phyloP scores from a whole-genome alignment of 2,888 invertebrate species.

The Tricholauxania praeusta region DNA sequence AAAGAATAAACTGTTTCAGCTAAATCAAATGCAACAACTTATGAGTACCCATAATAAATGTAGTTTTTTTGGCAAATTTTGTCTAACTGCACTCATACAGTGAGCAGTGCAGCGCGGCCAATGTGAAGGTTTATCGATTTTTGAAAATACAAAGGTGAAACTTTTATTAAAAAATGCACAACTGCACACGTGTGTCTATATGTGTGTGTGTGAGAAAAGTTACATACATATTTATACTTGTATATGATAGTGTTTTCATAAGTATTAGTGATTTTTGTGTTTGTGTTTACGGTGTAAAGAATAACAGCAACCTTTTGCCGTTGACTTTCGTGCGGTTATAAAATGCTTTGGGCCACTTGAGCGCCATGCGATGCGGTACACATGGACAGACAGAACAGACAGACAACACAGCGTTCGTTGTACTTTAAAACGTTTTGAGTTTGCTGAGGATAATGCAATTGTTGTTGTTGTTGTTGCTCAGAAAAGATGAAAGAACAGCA shows the following conservation, averaged over 20 bases:
- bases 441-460: too few relatives aligned
- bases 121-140: slow-evolving; percentile 33
- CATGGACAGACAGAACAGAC: too few relatives aligned
- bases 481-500: too few relatives aligned
- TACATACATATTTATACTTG: background rate
- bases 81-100: background rate
- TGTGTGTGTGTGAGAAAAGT: background rate
- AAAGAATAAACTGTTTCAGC: too few relatives aligned
- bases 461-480: too few relatives aligned
- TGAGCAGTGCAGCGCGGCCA: background rate
- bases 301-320: background rate
- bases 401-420: too few relatives aligned
- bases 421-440: too few relatives aligned
- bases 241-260: background rate
- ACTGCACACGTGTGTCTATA: background rate
- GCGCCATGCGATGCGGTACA: too few relatives aligned
- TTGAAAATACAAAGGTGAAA: background rate
- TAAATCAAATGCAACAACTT: too few relatives aligned
- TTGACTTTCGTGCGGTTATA: slow-evolving; percentile 8
- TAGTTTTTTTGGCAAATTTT: background rate
- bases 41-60: background rate
- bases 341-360: too few relatives aligned
- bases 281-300: background rate
- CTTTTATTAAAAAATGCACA: background rate
- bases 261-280: background rate